A percentile compares a stretch with the other conserved stretches of the same genome.
Evolutionary conservation across 2,888 invertebrate genomes (phyloP).

Genomic region (Aphrophora alni): DNA sequence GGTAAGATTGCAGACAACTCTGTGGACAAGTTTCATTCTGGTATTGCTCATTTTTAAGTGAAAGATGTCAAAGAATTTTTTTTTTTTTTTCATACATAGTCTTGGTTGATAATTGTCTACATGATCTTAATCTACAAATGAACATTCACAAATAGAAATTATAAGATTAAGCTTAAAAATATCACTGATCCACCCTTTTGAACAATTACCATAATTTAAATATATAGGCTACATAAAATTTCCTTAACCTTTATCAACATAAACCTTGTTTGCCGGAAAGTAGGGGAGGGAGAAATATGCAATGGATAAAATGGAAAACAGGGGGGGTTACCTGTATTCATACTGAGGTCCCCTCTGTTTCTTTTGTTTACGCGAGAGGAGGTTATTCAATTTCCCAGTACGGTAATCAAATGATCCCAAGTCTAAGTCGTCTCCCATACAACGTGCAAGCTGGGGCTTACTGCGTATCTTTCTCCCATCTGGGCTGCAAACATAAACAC

Average conservation of each 20-base stretch:
- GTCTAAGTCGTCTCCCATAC: conserved; percentile 79
- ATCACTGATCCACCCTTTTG: background rate
- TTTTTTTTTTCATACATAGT: no score
- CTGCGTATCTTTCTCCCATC: conserved; percentile 82
- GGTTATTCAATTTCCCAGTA: conserved; percentile 76
- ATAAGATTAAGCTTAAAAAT: no score
- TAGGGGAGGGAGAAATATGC: background rate
- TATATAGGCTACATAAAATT: no score
- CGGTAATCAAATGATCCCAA: conserved; percentile 83
- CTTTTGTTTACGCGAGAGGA: conserved; percentile 73
- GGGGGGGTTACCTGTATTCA: conserved; percentile 67
- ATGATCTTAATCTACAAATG: no score
- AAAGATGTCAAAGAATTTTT: no score
- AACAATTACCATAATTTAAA: background rate
- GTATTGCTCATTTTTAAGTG: no score
- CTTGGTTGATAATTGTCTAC: no score
- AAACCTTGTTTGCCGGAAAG: background rate
- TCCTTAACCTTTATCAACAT: background rate
- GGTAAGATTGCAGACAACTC: no score
- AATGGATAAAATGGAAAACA: conserved; percentile 2
- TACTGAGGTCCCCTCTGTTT: conserved; percentile 65
- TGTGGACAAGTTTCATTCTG: no score
- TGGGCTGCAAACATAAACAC: conserved; percentile 64
- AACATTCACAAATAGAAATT: no score
- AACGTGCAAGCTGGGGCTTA: conserved; percentile 80